phyloP scores from a whole-genome alignment of 2,797 vertebrate genomes.

The Pipistrellus pipistrellus region DNA sequence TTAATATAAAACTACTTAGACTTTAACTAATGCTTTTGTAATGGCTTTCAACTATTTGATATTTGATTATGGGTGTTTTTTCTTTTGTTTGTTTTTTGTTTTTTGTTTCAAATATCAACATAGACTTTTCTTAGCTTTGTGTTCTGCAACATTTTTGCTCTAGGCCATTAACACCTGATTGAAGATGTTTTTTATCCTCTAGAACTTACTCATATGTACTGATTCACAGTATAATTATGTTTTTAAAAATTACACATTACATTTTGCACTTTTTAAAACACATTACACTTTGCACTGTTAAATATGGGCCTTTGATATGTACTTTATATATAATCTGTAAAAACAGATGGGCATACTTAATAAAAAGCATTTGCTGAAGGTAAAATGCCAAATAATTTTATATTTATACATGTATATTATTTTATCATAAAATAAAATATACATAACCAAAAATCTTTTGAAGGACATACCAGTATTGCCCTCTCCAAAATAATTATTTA shows the following conservation, averaged over 20 bases:
- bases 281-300: not conserved
- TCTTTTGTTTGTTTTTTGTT: too few species aligned
- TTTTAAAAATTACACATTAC: not conserved
- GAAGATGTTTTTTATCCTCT: not conserved
- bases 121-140: slow-evolving; percentile 58
- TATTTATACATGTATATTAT: not conserved
- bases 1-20: slow-evolving; percentile 56
- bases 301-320: not conserved
- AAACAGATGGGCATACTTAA: not conserved
- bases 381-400: not conserved
- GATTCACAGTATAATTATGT: not conserved
- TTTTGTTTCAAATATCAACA: slow-evolving; percentile 41
- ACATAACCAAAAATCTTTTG: not conserved
- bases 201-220: slow-evolving; percentile 11
- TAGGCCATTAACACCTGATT: not conserved
- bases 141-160: slow-evolving; percentile 25
- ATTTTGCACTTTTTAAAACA: not conserved
- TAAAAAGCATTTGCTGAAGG: slow-evolving; percentile 10
- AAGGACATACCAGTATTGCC: not conserved
- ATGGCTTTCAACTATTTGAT: slow-evolving; percentile 52
- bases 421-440: slow-evolving; percentile 50
- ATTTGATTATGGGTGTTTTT: too few species aligned
- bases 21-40: slow-evolving; percentile 34
- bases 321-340: not conserved
- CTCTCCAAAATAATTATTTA: slow-evolving; percentile 5